Conservation (phyloP, 1,140 invertebrate genomes). For the Drosophila sp. region DNA sequence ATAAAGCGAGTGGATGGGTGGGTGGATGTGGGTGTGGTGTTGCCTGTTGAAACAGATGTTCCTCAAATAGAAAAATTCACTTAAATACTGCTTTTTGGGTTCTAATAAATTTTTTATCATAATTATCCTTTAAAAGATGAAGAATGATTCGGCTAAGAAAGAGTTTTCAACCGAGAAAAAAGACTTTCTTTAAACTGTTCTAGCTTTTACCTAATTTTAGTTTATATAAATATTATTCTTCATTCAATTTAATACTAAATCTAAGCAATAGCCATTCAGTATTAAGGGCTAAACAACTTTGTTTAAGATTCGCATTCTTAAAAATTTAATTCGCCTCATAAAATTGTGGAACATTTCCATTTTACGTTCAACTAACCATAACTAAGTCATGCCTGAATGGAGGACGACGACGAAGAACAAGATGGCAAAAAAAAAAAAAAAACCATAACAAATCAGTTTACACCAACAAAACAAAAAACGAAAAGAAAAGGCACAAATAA, state of each 20-base stretch:
- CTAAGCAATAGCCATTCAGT: no score
- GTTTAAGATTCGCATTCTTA: not conserved
- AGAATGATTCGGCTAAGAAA: no score
- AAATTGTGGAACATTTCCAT: constrained; percentile 4
- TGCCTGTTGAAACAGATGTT: constrained; percentile 13
- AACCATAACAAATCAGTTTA: constrained; percentile 49
- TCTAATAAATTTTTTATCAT: no score
- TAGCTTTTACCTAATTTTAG: no score
- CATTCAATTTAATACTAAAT: no score
- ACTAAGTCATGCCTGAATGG: constrained; percentile 23
- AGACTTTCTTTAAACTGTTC: no score
- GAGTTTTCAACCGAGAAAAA: no score
- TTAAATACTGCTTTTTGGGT: not conserved
- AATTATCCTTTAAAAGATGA: no score
- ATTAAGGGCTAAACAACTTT: no score
- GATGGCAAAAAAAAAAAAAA: constrained; percentile 21
- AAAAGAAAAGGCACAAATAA: constrained; percentile 18
- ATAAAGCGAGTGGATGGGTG: not conserved
- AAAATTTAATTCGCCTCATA: not conserved
- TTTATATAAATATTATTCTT: no score
- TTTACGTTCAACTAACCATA: not conserved
- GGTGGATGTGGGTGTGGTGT: not conserved
- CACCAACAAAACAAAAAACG: constrained; percentile 18
- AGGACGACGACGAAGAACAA: not conserved
- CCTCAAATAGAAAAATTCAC: not conserved